Evolutionary conservation across 2,888 invertebrate species (phyloP).

Genomic region (Lochmaea crataegi): DNA sequence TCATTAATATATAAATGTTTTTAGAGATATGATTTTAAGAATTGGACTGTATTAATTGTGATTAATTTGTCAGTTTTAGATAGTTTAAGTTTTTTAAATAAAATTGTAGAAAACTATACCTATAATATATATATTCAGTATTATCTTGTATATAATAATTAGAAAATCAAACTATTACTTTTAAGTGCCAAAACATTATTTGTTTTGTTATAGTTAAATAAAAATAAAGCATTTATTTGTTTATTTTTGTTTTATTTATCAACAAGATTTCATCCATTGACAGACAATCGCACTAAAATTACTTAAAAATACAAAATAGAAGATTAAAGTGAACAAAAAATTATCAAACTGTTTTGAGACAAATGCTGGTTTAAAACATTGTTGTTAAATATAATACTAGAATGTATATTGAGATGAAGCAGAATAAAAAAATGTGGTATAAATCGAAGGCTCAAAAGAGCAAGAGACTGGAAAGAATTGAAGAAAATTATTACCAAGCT

Average conservation of each 20-base stretch:
- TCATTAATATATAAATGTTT: conserved; percentile 11
- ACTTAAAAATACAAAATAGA: no score
- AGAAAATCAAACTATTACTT: conserved; percentile 24
- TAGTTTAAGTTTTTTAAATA: conserved; percentile 19
- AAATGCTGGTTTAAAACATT: no score
- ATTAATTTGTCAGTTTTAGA: conserved; percentile 19
- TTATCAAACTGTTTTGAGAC: no score
- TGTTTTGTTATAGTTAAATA: conserved; percentile 34
- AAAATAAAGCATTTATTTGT: conserved; percentile 36
- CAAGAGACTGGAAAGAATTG: no score
- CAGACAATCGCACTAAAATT: background rate
- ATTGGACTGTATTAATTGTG: conserved; percentile 25
- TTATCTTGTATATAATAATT: conserved; percentile 39
- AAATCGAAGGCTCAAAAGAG: no score
- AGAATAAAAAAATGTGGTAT: no score
- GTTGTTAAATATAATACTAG: no score
- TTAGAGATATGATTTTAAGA: background rate
- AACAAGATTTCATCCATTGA: background rate
- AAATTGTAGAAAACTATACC: conserved; percentile 24
- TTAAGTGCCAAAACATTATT: conserved; percentile 43
- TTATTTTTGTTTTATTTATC: conserved; percentile 20
- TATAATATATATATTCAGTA: conserved; percentile 40
- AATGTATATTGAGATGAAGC: no score
- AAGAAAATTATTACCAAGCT: no score
- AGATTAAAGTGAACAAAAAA: no score